Base-by-base conservation (phyloP, 92 coral and sea anemone genomes). In the Plumapathes pennacea region DNA sequence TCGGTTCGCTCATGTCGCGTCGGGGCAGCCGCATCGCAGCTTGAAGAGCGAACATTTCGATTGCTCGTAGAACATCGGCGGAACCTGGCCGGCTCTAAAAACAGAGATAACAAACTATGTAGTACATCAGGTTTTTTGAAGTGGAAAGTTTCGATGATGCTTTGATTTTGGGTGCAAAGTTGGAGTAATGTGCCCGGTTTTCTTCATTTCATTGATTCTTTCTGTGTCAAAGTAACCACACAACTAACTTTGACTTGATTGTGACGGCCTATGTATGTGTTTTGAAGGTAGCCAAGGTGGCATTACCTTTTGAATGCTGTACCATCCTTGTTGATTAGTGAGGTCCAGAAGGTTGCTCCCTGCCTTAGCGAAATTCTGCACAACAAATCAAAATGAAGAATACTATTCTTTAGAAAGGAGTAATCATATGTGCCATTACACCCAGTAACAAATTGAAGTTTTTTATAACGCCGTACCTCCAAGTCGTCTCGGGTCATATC, bases 261-360 rank as follows among this genome's bases (percentile, higher is more conserved):
- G n/a, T n/a, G n/a, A n/a, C n/a, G n/a, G n/a, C n/a, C n/a, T n/a
- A n/a, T n/a, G n/a, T n/a, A n/a, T n/a, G n/a, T n/a, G n/a, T n/a
- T n/a, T n/a, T n/a, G n/a, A n/a, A n/a, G n/a, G n/a, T n/a, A n/a
- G n/a, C n/a, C n/a, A n/a, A n/a, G 32, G 44, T 54, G 10, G 8
- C 40, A 34, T 69, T 67, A 88, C 97, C 88, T 74, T 74, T 57
- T 94, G 99, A 10, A 94, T 71, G 64, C 89, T 77, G 71, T 43
- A 32, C 99, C 99, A 94, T 56, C 89, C 99, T 44, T 94, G 96
- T 37, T 81, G 89, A 43, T 94, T 94, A 44, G 96, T 94, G 65
- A 89, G 61, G 42, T 94, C 99, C 67, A 94, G 44, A 3, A 89
- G 78, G 67, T 94, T 94, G 39, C 99, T 90, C 63, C 95, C 79